Base-by-base conservation (phyloP, 2,113 vertebrate genomes). In the Gallinago media region DNA sequence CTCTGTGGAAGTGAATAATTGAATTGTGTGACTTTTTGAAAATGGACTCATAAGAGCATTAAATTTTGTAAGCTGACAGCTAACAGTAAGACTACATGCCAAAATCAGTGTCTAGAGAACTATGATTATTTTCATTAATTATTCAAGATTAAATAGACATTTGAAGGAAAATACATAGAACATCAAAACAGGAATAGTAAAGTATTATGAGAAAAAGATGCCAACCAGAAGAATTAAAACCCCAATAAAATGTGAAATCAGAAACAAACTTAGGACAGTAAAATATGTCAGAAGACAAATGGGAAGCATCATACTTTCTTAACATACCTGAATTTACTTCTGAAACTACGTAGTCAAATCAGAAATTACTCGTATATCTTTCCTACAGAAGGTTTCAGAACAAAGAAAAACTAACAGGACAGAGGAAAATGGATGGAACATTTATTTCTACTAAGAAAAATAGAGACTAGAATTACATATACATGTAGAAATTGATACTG, bases 1-100 rank as follows among this genome's bases (percentile, higher is more conserved):
- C 47, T 94, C 42, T 83, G 44, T 75, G 72, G 87, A 93, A 85
- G 23, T 77, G 89, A 96, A 83, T 85, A 94, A 92, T 80, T 91
- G 46, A 94, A 92, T 94, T 77, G 15, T 68, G 50, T 83, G 93
- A 92, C 38, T 93, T 85, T 94, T 81, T 85, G 63, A 92, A 96
- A 72, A 42, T 82, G 23, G 25, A 32, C 68, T 91, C 75, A 47
- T 9, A 90, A 56, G 49, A 93, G 19, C 25, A 65, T 61, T 79
- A 46, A 17, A 75, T 92, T 96, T 91, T 76, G 19, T 44, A 58
- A 92, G 19, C 70, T 92, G 62, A 88, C 11, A 49, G 32, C 50
- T 94, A 78, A 31, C 71, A 85, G 49, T 29, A 93, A 78, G 16
- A 44, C 29, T 84, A 61, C 4, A 6, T 83, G 74, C 38, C 81